Evolutionary conservation across 2,888 invertebrate species (phyloP).

Genomic region (Exephanes ischioxanthus): DNA sequence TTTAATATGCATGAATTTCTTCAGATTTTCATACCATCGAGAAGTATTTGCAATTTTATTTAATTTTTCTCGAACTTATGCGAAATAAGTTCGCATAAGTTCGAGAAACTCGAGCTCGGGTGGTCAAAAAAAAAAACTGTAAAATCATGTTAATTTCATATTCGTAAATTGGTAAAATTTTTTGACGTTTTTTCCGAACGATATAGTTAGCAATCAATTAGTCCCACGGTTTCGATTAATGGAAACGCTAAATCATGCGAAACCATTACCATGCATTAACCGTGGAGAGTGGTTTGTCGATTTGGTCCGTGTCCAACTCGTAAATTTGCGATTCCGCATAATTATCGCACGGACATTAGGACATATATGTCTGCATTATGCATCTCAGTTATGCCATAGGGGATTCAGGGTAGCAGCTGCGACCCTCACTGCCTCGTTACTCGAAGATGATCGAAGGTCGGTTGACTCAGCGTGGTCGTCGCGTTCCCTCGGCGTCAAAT

Average conservation of each 20-base stretch:
- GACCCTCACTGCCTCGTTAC: neutral
- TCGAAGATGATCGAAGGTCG: slow-evolving; percentile 14
- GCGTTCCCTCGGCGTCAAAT: neutral
- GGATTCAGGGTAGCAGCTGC: neutral
- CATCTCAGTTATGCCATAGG: neutral
- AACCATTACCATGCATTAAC: neutral
- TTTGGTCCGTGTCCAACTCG: slow-evolving; percentile 30
- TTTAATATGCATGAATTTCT: too few species aligned
- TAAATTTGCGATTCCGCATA: slow-evolving; percentile 31
- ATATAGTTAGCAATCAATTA: neutral
- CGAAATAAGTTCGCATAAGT: too few species aligned
- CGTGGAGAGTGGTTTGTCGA: neutral
- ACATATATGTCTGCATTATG: slow-evolving; percentile 3
- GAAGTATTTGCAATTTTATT: too few species aligned
- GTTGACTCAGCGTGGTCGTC: slow-evolving; percentile 23
- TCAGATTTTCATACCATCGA: too few species aligned
- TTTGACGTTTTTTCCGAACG: too few species aligned
- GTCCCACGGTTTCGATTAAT: neutral
- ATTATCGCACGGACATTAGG: slow-evolving; percentile 6
- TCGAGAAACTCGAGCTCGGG: too few species aligned
- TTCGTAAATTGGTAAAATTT: too few species aligned
- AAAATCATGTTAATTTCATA: too few species aligned
- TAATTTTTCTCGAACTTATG: too few species aligned
- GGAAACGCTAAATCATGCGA: slow-evolving; percentile 1
- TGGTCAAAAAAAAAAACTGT: too few species aligned